These are phyloP conservation scores for Oncorhynchus clarkii DNA, from an alignment of 2,113 vertebrate species.

Conservation along the genomic window DNA sequence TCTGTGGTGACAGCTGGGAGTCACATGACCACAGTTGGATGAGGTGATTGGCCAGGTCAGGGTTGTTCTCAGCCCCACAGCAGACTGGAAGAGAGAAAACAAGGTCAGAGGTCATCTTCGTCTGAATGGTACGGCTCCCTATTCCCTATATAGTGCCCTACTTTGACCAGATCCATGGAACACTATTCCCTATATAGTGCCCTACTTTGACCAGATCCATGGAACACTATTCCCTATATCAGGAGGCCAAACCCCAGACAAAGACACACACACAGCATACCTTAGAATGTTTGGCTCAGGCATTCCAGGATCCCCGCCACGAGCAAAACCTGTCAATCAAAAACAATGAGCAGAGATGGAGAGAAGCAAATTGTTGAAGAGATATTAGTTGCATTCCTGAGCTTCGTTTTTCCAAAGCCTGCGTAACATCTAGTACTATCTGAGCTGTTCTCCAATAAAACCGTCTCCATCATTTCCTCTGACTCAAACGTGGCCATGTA, in stretches of 20 bases:
- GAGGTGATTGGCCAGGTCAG: slow-evolving; percentile 4
- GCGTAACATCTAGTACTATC: too few relatives aligned
- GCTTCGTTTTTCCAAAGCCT: too few relatives aligned
- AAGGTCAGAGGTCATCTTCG: slow-evolving; percentile 5
- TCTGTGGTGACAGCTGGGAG: slow-evolving; percentile 8
- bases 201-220: too few relatives aligned
- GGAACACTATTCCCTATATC: too few relatives aligned
- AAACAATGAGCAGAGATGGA: neutral
- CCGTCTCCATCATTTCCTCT: too few relatives aligned
- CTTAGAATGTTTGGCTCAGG: slow-evolving; percentile 92
- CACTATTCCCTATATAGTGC: too few relatives aligned
- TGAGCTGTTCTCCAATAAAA: too few relatives aligned
- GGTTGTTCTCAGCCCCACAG: slow-evolving; percentile 71
- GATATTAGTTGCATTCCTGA: neutral
- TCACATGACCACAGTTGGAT: slow-evolving; percentile 23
- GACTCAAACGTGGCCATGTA: too few relatives aligned
- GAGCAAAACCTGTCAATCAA: slow-evolving; percentile 85
- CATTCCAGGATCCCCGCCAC: slow-evolving; percentile 97
- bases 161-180: too few relatives aligned
- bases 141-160: too few relatives aligned
- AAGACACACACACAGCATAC: slow-evolving; percentile 60
- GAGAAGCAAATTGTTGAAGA: neutral
- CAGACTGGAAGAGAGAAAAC: slow-evolving; percentile 58
- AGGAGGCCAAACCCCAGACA: neutral
- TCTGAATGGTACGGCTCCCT: neutral